Evolutionary conservation across 2,888 invertebrate species (phyloP).

Genomic region (Beris chalybata): DNA sequence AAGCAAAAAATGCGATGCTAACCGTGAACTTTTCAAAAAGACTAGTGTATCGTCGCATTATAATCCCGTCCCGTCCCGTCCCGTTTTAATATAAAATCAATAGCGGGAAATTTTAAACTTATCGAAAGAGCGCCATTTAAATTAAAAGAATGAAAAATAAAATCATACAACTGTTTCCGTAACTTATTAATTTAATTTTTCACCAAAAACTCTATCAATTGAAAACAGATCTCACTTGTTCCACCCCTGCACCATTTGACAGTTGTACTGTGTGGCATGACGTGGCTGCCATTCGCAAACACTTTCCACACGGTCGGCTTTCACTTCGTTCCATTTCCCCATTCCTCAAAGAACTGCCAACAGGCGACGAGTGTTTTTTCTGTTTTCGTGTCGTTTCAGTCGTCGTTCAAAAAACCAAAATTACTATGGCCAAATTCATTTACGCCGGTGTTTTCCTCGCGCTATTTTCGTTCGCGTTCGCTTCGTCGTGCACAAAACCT

Average conservation of each 20-base stretch:
- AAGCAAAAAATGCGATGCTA: too few species aligned
- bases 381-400: not conserved
- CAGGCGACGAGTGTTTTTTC: slow-evolving; percentile 5
- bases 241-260: too few species aligned
- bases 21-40: too few species aligned
- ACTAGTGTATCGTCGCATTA: too few species aligned
- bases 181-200: too few species aligned
- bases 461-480: slow-evolving; percentile 42
- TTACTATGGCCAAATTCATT: slow-evolving; percentile 13
- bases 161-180: too few species aligned
- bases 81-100: too few species aligned
- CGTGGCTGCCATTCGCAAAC: slow-evolving; percentile 21
- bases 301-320: slow-evolving; percentile 15
- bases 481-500: slow-evolving; percentile 62
- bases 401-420: not conserved
- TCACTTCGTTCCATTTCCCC: slow-evolving; percentile 12
- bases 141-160: too few species aligned
- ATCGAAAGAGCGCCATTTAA: too few species aligned
- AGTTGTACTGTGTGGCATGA: slow-evolving; percentile 16
- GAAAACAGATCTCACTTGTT: not conserved
- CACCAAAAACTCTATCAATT: not conserved
- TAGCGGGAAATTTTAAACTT: too few species aligned
- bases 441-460: slow-evolving; percentile 3
- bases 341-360: slow-evolving; percentile 1
- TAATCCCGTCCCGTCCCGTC: too few species aligned